A percentile compares a stretch with the other conserved stretches of the same genome.
phyloP scores from a whole-genome alignment of 2,113 vertebrate species.

The Rhynchopsitta pachyrhyncha region DNA sequence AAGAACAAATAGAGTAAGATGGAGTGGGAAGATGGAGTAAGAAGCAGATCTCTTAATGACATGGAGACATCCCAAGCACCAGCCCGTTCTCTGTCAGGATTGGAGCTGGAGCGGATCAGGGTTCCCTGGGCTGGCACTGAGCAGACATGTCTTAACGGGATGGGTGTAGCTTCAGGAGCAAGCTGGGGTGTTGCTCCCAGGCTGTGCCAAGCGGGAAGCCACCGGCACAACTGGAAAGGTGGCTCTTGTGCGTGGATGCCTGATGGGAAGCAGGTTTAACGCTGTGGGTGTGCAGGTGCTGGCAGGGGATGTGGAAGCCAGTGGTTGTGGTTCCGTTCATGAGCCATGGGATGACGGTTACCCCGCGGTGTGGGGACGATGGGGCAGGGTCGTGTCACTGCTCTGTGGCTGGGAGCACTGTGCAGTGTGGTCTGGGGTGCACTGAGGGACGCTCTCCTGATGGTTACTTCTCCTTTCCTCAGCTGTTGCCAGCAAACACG shows the following conservation, averaged over 20 bases:
- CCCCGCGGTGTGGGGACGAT: background rate
- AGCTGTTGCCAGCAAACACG: background rate
- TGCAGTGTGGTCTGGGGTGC: background rate
- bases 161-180: background rate
- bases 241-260: background rate
- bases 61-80: accelerated
- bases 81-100: background rate
- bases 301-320: background rate
- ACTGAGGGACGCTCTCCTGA: background rate
- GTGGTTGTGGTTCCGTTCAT: background rate
- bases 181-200: background rate
- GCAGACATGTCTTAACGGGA: background rate
- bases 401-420: background rate
- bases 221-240: conserved; percentile 35
- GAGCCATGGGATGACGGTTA: background rate
- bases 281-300: background rate
- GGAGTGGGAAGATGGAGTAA: background rate
- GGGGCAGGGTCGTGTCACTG: background rate
- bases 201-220: background rate
- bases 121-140: background rate
- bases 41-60: background rate
- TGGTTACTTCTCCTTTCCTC: background rate
- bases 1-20: background rate
- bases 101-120: background rate
- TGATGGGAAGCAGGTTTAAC: background rate